Conservation (phyloP, 2,888 invertebrate species). For the Heliconius erato region DNA sequence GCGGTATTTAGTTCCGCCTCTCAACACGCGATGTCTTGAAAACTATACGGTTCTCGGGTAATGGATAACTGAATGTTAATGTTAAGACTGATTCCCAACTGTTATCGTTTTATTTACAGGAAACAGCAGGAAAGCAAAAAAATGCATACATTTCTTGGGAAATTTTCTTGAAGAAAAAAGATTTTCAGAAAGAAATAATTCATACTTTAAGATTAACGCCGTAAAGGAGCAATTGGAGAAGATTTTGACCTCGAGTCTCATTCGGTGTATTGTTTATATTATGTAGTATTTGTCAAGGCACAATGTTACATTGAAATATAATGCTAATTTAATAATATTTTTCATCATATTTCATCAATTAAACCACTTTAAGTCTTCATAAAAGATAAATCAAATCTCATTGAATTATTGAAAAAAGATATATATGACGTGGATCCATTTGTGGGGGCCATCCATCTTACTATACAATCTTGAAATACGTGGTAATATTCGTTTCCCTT, state of each 20-base stretch:
- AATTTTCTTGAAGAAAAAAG: not conserved
- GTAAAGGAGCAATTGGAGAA: not conserved
- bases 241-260: not conserved
- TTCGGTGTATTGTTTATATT: not conserved
- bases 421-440: constrained; percentile 18
- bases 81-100: too few species aligned
- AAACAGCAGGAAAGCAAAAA: not conserved
- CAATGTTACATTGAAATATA: not conserved
- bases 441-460: constrained; percentile 19
- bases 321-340: not conserved
- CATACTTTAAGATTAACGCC: not conserved
- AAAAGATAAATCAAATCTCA: constrained; percentile 15
- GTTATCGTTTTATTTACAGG: not conserved
- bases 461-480: not conserved
- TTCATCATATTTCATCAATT: not conserved
- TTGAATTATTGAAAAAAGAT: constrained; percentile 26
- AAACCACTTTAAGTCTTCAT: not conserved
- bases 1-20: too few species aligned
- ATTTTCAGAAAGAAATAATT: too few species aligned
- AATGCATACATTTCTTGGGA: not conserved
- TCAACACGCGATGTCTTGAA: too few species aligned
- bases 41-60: too few species aligned
- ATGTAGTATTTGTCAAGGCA: not conserved
- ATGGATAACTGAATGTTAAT: too few species aligned
- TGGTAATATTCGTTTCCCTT: constrained; percentile 16